Percentiles rank a stretch among this genome's conserved stretches.
Evolutionary conservation across 2,797 vertebrate genomes (phyloP).

Genomic region (Ptychadena robeensis): DNA sequence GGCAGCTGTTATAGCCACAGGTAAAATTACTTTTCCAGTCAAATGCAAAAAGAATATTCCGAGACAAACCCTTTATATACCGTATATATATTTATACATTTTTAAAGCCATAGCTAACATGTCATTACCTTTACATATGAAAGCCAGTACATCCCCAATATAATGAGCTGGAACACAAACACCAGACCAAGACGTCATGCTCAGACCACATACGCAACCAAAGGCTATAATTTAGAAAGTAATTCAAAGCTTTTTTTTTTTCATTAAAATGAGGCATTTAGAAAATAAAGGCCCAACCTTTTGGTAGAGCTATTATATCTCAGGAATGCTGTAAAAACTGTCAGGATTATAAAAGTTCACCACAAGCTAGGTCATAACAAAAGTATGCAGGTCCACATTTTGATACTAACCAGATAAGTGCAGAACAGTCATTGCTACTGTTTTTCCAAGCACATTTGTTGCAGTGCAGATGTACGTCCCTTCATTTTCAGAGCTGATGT

Average conservation of each 20-base stretch:
- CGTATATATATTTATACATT: background rate
- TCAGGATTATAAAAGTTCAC: constrained; percentile 43
- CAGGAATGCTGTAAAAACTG: constrained; percentile 54
- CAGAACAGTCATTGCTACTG: constrained; percentile 73
- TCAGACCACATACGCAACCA: constrained; percentile 3
- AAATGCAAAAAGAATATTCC: no score
- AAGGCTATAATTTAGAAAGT: constrained; percentile 22
- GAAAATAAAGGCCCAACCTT: constrained; percentile 32
- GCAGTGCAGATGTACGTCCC: constrained; percentile 85
- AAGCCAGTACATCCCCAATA: constrained; percentile 5
- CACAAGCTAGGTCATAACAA: constrained; percentile 32
- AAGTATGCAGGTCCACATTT: constrained; percentile 50
- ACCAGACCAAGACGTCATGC: constrained; percentile 28
- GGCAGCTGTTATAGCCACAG: background rate
- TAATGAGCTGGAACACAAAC: constrained; percentile 11
- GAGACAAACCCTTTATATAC: background rate
- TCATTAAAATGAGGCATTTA: constrained; percentile 28
- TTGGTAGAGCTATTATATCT: constrained; percentile 33
- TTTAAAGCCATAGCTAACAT: constrained; percentile 10
- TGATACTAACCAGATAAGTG: constrained; percentile 76
- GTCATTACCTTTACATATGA: constrained; percentile 6
- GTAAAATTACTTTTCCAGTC: no score
- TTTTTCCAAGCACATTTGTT: constrained; percentile 79
- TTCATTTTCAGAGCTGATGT: constrained; percentile 74
- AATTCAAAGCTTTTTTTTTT: constrained; percentile 20